Percentiles rank a stretch among this genome's conserved stretches.
Conservation (phyloP, 2,113 vertebrate species). For the Neodon shergylaensis region DNA sequence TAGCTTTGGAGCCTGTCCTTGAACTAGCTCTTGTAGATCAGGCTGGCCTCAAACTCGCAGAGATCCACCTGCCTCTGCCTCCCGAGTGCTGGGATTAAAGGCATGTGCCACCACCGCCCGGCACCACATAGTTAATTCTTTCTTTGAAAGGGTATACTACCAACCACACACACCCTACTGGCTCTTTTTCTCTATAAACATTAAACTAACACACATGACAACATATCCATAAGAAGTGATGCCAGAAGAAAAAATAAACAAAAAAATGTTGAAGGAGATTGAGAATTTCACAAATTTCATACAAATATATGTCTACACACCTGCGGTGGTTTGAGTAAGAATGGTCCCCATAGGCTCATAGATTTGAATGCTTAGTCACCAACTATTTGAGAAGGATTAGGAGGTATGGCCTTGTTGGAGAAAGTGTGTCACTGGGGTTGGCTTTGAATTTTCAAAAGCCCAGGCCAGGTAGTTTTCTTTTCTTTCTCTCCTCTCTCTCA, state of each 20-base stretch:
- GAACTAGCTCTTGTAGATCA: too few relatives aligned
- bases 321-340: not conserved
- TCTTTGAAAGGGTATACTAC: not conserved
- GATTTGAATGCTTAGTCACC: not conserved
- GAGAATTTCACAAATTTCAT: not conserved
- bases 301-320: constrained; percentile 28
- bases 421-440: not conserved
- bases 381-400: not conserved
- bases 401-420: not conserved
- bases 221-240: not conserved
- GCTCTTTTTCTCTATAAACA: not conserved
- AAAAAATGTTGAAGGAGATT: constrained; percentile 3
- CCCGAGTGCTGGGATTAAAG: too few relatives aligned
- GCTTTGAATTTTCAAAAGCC: not conserved
- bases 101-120: fast-evolving
- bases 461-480: not conserved
- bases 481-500: not conserved
- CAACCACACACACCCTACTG: not conserved
- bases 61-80: too few relatives aligned
- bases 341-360: not conserved
- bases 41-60: too few relatives aligned
- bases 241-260: not conserved
- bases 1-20: too few relatives aligned
- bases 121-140: not conserved
- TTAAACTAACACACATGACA: not conserved